Evolutionary conservation across 2,888 invertebrate species (phyloP).

Genomic region (Hirtodrosophila histrioides): DNA sequence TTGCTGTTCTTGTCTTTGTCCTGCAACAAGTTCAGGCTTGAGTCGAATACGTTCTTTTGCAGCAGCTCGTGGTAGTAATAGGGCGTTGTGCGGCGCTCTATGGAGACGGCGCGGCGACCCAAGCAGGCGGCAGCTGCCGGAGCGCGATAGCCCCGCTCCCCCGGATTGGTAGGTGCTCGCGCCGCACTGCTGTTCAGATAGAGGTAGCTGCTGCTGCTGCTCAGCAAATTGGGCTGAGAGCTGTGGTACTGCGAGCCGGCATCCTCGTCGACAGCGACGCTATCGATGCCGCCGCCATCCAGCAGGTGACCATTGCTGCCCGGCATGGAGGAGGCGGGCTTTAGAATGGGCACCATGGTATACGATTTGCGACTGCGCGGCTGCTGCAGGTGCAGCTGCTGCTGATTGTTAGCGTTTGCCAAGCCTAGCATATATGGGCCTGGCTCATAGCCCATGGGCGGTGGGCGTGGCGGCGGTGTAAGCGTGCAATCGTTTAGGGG

Average conservation of each 20-base stretch:
- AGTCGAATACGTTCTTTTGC: slow-evolving; percentile 83
- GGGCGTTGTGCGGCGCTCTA: slow-evolving; percentile 82
- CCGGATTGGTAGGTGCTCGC: slow-evolving; percentile 41
- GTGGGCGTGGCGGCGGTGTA: slow-evolving; percentile 82
- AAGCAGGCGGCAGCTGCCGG: slow-evolving; percentile 20
- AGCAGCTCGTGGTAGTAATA: slow-evolving; percentile 84
- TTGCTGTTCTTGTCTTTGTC: slow-evolving; percentile 70
- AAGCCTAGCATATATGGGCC: slow-evolving; percentile 34
- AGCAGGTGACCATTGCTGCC: slow-evolving; percentile 70
- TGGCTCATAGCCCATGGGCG: slow-evolving; percentile 68
- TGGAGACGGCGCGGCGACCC: slow-evolving; percentile 62
- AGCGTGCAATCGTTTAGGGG: slow-evolving; percentile 56
- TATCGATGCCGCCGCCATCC: slow-evolving; percentile 54
- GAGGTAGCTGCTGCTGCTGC: slow-evolving; percentile 64
- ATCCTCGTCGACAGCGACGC: slow-evolving; percentile 44
- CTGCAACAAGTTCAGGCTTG: slow-evolving; percentile 83
- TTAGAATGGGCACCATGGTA: slow-evolving; percentile 82
- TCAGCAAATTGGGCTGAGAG: slow-evolving; percentile 81
- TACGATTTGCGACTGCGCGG: slow-evolving; percentile 70
- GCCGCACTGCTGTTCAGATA: slow-evolving; percentile 63
- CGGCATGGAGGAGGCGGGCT: slow-evolving; percentile 83
- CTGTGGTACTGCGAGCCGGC: slow-evolving; percentile 69
- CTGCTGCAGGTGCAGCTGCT: slow-evolving; percentile 36
- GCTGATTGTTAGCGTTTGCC: slow-evolving; percentile 12
- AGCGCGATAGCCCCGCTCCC: slow-evolving; percentile 26